phyloP scores from a whole-genome alignment of 2,113 vertebrate species.

The Indri indri region DNA sequence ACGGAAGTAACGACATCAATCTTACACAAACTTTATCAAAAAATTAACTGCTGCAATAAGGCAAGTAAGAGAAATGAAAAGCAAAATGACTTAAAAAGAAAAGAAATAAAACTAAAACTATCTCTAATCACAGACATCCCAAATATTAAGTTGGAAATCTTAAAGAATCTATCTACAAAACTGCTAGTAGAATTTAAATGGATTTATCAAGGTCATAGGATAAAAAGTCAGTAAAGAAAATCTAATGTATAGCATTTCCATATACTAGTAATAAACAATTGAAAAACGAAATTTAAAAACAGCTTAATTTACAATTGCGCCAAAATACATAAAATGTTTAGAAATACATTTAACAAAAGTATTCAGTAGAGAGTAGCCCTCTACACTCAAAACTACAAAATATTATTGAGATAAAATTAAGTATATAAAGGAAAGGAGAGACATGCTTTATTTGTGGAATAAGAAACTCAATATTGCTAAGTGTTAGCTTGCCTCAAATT shows the following conservation, averaged over 20 bases:
- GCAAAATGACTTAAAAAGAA: neutral
- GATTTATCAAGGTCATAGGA: conserved; percentile 1
- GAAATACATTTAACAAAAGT: neutral
- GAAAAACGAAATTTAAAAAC: conserved; percentile 14
- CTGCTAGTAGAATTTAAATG: neutral
- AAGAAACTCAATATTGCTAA: neutral
- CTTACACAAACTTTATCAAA: neutral
- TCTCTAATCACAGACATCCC: neutral
- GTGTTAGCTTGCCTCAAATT: neutral
- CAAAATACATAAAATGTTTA: conserved; percentile 35
- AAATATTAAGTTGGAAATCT: neutral
- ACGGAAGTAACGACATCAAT: neutral
- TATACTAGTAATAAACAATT: neutral
- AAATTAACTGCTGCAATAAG: neutral
- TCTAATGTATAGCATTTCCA: neutral
- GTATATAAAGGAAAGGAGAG: neutral
- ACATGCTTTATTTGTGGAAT: neutral
- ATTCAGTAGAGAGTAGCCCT: neutral
- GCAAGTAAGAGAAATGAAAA: neutral
- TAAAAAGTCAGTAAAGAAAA: neutral
- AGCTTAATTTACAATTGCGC: neutral
- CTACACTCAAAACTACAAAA: neutral
- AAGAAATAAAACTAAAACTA: neutral
- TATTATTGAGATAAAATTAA: neutral
- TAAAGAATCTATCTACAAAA: neutral